Conservation (phyloP, 2,888 invertebrate species). For the Tolmerus cingulatus region DNA sequence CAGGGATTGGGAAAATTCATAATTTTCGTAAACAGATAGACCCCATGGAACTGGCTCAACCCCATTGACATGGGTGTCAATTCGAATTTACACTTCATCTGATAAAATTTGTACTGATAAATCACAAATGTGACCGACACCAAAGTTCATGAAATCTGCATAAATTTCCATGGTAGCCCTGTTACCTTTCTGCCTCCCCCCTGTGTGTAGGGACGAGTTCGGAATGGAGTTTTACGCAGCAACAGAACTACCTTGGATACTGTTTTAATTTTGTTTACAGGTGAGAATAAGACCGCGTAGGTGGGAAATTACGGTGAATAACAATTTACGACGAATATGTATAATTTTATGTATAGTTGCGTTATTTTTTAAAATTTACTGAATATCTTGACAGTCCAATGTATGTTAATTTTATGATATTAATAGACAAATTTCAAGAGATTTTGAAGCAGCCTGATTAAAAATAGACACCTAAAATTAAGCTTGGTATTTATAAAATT, state of each 20-base stretch:
- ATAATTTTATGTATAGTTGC: not conserved
- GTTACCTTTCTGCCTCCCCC: not conserved
- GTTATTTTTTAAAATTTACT: not conserved
- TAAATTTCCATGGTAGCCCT: not conserved
- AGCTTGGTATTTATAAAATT: too few species aligned
- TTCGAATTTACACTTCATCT: slow-evolving; percentile 6
- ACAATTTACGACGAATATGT: not conserved
- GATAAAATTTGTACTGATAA: slow-evolving; percentile 13
- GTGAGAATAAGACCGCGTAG: not conserved
- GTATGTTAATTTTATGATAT: not conserved
- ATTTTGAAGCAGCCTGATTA: not conserved
- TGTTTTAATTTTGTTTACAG: slow-evolving; percentile 2
- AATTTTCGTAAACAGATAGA: slow-evolving; percentile 12
- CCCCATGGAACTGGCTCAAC: not conserved
- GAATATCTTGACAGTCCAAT: not conserved
- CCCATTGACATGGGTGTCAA: slow-evolving; percentile 10
- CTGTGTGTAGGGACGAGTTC: not conserved
- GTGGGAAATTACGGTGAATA: not conserved
- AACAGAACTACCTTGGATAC: slow-evolving; percentile 15
- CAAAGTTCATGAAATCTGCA: not conserved
- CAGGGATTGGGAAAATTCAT: not conserved
- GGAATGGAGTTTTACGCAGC: not conserved
- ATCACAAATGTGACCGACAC: slow-evolving; percentile 5
- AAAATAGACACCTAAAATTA: not conserved
- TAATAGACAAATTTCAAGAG: not conserved